These are phyloP conservation scores for Noctuana brunneofusca DNA, from an alignment of 2,888 invertebrate genomes.

Conservation along the genomic window DNA sequence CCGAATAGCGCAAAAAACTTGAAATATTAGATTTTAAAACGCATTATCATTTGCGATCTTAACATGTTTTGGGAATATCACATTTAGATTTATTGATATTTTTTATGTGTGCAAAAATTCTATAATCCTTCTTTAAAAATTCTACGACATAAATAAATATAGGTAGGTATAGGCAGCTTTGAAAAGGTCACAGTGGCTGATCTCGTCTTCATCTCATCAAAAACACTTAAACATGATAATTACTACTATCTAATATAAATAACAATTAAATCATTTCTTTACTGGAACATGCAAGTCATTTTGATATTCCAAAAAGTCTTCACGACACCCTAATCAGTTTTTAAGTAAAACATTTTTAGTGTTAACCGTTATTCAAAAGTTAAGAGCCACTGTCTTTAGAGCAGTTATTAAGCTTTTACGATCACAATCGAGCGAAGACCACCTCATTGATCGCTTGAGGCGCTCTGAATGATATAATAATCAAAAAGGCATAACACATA, in stretches of 20 bases:
- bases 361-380: slow-evolving; percentile 9
- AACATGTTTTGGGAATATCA: background rate
- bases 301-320: too few species aligned
- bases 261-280: too few species aligned
- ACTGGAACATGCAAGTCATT: too few species aligned
- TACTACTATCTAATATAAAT: too few species aligned
- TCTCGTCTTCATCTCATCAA: too few species aligned
- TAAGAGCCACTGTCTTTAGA: slow-evolving; percentile 19
- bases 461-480: slow-evolving; percentile 35
- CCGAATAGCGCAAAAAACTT: background rate
- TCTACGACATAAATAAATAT: too few species aligned
- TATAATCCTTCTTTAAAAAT: too few species aligned
- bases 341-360: too few species aligned
- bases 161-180: too few species aligned
- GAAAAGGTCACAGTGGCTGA: too few species aligned
- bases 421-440: slow-evolving; percentile 48
- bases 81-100: background rate
- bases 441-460: slow-evolving; percentile 36
- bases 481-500: background rate
- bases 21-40: slow-evolving; percentile 2
- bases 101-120: too few species aligned
- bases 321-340: background rate
- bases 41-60: background rate
- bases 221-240: too few species aligned
- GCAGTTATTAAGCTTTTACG: slow-evolving; percentile 53